Base-by-base conservation (phyloP, 2,113 vertebrate species). In the Etheostoma cragini region DNA sequence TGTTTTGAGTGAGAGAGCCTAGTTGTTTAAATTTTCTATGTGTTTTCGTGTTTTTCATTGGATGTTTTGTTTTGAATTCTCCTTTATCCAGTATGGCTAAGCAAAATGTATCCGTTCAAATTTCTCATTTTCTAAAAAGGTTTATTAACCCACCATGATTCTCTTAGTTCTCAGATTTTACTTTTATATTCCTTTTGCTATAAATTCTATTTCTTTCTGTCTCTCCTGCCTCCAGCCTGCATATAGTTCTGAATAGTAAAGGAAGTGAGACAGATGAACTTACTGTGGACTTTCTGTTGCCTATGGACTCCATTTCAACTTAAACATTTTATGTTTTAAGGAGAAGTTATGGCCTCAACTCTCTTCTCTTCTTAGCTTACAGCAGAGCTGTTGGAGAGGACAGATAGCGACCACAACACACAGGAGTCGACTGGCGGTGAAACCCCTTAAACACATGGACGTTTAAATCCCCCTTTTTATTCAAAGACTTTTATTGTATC, bases 21-120 rank as follows among this genome's bases (percentile, higher is more conserved):
- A 21, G 2, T 33, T 49, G 16, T 14, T 21, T 68, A 0, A 45
- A 21, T 61, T 52, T 52, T 61, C 11, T 13, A 46, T 12, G 12
- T 33, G 19, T 49, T 38, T 61, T 52, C 22, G 21, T 50, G 62
- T 5, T 15, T 52, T 38, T 35, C 54, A 30, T 3, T 30, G 30
- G 30, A 30, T 17, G 30, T 3, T 33, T 35, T 52, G 19, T 64
- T 35, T 74, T 70, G 52, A 10, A 19, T 45, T 14, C 11, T 33
- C 8, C 50, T 17, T 52, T 49, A 12, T 62, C 47, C 62, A 26
- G 16, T 68, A 33, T 69, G 71, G 42, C 13, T 47, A 64, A 35
- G n/a, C 46, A 58, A 57, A 19, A 17, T 45, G 45, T n/a, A 64
- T 74, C 61, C 62, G 56, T 63, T 84, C 69, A 64, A 70, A 76